A percentile compares a stretch with the other conserved stretches of the same genome.
Evolutionary conservation across 1,140 invertebrate species (phyloP).

Genomic region (Scaptomyza pallida): DNA sequence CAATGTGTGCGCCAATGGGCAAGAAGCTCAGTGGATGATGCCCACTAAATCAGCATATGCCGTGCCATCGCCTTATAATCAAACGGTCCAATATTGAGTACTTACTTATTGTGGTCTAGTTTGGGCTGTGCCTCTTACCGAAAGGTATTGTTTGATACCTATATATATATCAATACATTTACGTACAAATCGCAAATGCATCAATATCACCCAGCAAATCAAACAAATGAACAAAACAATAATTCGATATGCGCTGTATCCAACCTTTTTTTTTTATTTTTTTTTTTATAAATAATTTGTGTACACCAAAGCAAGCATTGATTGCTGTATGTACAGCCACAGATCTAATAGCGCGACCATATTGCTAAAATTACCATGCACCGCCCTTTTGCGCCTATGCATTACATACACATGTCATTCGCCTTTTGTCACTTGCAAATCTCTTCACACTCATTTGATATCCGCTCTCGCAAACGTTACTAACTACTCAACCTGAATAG

Average conservation of each 20-base stretch:
- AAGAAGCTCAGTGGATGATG: slow-evolving; percentile 23
- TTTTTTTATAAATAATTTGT: slow-evolving; percentile 3
- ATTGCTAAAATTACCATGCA: slow-evolving; percentile 20
- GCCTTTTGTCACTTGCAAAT: slow-evolving; percentile 20
- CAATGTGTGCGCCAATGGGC: slow-evolving; percentile 25
- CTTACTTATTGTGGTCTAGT: slow-evolving; percentile 2
- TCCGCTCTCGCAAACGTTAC: slow-evolving; percentile 10
- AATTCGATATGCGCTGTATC: slow-evolving; percentile 1
- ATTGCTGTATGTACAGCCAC: not conserved
- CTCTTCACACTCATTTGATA: slow-evolving; percentile 21
- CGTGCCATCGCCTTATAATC: slow-evolving; percentile 45
- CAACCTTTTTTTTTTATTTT: too few species aligned
- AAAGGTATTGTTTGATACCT: slow-evolving; percentile 54
- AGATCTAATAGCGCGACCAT: slow-evolving; percentile 5
- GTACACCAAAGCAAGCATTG: too few species aligned
- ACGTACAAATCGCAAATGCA: slow-evolving; percentile 36
- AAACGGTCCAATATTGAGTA: slow-evolving; percentile 35
- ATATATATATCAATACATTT: slow-evolving; percentile 34
- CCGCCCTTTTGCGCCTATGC: slow-evolving; percentile 4
- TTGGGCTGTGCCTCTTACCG: slow-evolving; percentile 50
- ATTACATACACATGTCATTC: slow-evolving; percentile 20
- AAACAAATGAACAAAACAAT: slow-evolving; percentile 13
- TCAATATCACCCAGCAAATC: slow-evolving; percentile 26
- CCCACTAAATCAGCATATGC: slow-evolving; percentile 32
- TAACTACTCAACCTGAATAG: slow-evolving; percentile 9